Evolutionary conservation across 2,888 invertebrate species (phyloP).

Genomic region (Calliphora vomitoria): DNA sequence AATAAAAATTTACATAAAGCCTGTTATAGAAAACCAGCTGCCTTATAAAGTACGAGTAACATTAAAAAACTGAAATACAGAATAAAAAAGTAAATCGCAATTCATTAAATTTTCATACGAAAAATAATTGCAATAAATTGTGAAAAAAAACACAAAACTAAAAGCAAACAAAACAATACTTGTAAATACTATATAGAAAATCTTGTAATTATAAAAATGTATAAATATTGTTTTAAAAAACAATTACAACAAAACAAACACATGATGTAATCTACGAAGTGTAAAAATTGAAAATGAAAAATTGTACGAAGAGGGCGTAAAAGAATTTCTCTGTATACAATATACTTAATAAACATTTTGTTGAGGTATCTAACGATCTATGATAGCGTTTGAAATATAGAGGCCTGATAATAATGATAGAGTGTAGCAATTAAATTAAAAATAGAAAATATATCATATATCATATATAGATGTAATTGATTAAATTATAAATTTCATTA

Average conservation of each 20-base stretch:
- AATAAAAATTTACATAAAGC: slow-evolving; percentile 62
- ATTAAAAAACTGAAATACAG: slow-evolving; percentile 32
- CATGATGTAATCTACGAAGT: slow-evolving; percentile 49
- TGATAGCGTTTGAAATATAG: not conserved
- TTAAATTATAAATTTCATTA: slow-evolving; percentile 16
- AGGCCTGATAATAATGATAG: not conserved
- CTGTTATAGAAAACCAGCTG: slow-evolving; percentile 68
- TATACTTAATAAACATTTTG: not conserved
- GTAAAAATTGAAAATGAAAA: not conserved
- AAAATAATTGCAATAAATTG: slow-evolving; percentile 33
- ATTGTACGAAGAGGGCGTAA: not conserved
- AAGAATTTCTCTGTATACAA: not conserved
- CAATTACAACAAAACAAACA: slow-evolving; percentile 30
- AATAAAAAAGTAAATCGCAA: slow-evolving; percentile 29
- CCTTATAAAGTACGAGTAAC: slow-evolving; percentile 52
- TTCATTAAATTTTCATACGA: slow-evolving; percentile 41
- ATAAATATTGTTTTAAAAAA: slow-evolving; percentile 29
- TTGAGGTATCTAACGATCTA: not conserved
- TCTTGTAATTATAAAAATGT: slow-evolving; percentile 31
- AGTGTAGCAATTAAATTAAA: not conserved
- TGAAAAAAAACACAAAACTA: not conserved
- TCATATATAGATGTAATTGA: slow-evolving; percentile 19
- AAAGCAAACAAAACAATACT: slow-evolving; percentile 5
- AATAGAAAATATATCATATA: not conserved
- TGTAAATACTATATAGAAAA: slow-evolving; percentile 20